phyloP scores from a whole-genome alignment of 2,797 vertebrate genomes.

The Tauraco hartlaubi region DNA sequence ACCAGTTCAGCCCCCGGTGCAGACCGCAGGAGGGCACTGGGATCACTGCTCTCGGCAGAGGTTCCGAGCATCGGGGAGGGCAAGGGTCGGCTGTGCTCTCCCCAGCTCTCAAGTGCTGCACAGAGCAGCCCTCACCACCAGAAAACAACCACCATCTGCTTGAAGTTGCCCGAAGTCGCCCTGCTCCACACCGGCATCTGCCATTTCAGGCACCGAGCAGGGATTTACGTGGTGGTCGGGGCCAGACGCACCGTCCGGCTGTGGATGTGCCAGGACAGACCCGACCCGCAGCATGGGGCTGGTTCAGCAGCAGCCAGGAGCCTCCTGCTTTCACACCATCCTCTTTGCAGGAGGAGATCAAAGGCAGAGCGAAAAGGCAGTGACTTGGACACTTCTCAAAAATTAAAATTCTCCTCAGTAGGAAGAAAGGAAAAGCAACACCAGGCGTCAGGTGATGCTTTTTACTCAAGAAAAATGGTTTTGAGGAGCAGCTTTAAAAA shows the following conservation, averaged over 20 bases:
- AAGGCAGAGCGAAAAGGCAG: not conserved
- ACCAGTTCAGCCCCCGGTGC: not conserved
- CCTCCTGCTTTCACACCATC: not conserved
- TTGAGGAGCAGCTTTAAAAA: not conserved
- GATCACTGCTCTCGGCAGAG: fast-evolving
- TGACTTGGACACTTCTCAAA: not conserved
- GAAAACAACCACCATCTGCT: not conserved
- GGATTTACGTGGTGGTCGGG: fast-evolving
- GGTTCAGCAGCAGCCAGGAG: not conserved
- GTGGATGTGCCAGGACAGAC: not conserved
- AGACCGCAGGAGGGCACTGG: fast-evolving
- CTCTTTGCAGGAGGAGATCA: not conserved
- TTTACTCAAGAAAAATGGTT: not conserved
- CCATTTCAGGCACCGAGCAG: not conserved
- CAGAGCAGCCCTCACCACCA: not conserved
- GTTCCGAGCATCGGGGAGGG: not conserved
- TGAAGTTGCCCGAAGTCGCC: not conserved
- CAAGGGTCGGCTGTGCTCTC: fast-evolving
- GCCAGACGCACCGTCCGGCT: not conserved
- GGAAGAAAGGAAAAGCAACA: not conserved
- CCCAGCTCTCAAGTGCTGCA: not conserved
- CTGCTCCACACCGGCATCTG: not conserved
- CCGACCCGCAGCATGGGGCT: not conserved
- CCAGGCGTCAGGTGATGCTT: not conserved
- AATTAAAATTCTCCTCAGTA: conserved; percentile 6